phyloP scores from a whole-genome alignment of 2,113 vertebrate genomes.

The Mungos mungo region DNA sequence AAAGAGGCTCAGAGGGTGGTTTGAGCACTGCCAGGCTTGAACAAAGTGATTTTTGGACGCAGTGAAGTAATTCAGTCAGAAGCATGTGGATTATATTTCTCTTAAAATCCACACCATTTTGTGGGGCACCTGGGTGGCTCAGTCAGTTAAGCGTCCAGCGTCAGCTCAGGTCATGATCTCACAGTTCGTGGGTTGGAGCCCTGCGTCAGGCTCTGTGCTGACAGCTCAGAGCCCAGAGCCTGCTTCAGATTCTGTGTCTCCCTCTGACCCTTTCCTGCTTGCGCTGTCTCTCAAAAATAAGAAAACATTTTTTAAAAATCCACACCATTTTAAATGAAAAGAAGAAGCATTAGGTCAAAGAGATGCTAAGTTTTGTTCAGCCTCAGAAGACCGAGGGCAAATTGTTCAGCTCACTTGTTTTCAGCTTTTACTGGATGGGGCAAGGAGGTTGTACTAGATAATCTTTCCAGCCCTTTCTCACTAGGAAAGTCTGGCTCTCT shows the following conservation, averaged over 20 bases:
- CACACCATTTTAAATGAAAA: conserved; percentile 43
- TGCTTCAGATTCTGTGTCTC: too few relatives aligned
- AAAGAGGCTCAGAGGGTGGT: background rate
- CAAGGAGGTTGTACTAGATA: background rate
- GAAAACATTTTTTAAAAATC: background rate
- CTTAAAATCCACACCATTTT: conserved; percentile 40
- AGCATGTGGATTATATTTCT: background rate
- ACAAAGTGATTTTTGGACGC: conserved; percentile 18
- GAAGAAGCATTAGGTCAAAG: conserved; percentile 39
- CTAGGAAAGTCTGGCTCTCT: background rate
- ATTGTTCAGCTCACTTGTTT: background rate
- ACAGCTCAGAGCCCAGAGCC: too few relatives aligned
- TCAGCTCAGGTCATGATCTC: too few relatives aligned
- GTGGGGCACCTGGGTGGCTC: too few relatives aligned
- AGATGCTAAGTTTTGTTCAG: background rate
- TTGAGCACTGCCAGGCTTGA: background rate
- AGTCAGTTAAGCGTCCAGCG: too few relatives aligned
- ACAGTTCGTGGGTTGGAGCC: too few relatives aligned
- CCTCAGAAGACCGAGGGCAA: background rate
- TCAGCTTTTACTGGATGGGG: background rate
- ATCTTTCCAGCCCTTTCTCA: background rate
- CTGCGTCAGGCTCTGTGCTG: too few relatives aligned
- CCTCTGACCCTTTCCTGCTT: too few relatives aligned
- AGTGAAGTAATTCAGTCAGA: background rate
- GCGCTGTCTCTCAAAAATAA: too few relatives aligned